Evolutionary conservation across 2,888 invertebrate species (phyloP).

Genomic region (Hipparchia sbordonii): DNA sequence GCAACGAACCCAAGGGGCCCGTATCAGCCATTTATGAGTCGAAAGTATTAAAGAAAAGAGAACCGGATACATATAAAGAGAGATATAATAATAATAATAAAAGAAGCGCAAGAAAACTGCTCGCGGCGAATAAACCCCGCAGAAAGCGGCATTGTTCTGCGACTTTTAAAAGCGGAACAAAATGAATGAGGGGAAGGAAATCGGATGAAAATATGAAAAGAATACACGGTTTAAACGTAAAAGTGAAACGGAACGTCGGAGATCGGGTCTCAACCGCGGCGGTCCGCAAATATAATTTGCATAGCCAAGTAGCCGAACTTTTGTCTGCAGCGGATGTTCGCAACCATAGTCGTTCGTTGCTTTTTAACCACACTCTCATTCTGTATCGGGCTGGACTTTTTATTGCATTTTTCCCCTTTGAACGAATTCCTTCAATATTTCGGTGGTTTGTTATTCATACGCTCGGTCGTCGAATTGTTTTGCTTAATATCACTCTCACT

Average conservation of each 20-base stretch:
- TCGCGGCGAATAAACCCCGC: conserved; percentile 78
- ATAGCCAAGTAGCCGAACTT: conserved; percentile 82
- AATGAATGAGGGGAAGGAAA: conserved; percentile 81
- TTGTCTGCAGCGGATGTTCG: conserved; percentile 81
- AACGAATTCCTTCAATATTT: conserved; percentile 82
- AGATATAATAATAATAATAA: conserved; percentile 76
- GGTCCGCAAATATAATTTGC: conserved; percentile 84
- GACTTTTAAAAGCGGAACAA: conserved; percentile 80
- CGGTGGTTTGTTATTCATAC: conserved; percentile 79
- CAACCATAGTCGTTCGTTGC: conserved; percentile 81
- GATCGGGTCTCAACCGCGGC: conserved; percentile 77
- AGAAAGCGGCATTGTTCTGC: conserved; percentile 79
- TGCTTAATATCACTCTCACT: conserved; percentile 66
- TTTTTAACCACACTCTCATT: conserved; percentile 80
- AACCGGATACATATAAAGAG: conserved; percentile 76
- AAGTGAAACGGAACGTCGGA: conserved; percentile 80
- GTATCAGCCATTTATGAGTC: conserved; percentile 81
- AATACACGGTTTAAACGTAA: conserved; percentile 78
- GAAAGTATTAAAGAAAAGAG: conserved; percentile 82
- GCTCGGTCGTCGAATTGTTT: conserved; percentile 79
- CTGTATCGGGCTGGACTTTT: conserved; percentile 74
- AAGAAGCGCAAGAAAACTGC: conserved; percentile 78
- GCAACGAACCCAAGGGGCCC: conserved; percentile 78
- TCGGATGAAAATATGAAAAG: conserved; percentile 83
- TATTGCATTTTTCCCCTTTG: conserved; percentile 82